A percentile compares a stretch with the other conserved stretches of the same genome.
Evolutionary conservation across 2,113 vertebrate species (phyloP).

Genomic region (Mesocricetus auratus): DNA sequence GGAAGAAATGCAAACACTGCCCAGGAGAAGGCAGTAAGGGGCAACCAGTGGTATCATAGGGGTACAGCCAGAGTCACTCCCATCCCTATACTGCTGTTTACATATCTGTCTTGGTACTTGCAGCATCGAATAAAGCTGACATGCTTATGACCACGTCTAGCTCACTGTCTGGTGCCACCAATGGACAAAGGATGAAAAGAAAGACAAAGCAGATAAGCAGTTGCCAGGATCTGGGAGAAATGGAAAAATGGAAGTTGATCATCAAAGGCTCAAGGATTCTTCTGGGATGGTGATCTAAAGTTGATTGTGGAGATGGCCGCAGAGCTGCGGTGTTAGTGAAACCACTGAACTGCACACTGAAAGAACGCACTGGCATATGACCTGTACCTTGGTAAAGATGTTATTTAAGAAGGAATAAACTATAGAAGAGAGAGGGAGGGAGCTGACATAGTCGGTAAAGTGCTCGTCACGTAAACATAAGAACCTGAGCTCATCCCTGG

Average conservation of each 20-base stretch:
- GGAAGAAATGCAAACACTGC: background rate
- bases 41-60: background rate
- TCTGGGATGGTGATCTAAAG: background rate
- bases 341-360: background rate
- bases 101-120: background rate
- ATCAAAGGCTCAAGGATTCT: background rate
- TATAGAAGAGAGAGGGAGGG: background rate
- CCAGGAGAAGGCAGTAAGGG: background rate
- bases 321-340: background rate
- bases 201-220: background rate
- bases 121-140: background rate
- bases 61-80: background rate
- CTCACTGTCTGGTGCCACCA: background rate
- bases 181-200: background rate
- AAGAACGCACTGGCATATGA: background rate
- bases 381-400: background rate
- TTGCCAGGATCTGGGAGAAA: background rate
- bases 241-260: background rate
- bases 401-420: background rate
- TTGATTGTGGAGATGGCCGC: too few relatives aligned
- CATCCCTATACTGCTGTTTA: background rate
- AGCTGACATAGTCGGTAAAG: background rate
- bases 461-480: background rate
- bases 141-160: background rate
- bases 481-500: background rate